A percentile compares a stretch with the other conserved stretches of the same genome.
Conservation (phyloP, 2,888 invertebrate genomes). For the Ornithoptera alexandrae region DNA sequence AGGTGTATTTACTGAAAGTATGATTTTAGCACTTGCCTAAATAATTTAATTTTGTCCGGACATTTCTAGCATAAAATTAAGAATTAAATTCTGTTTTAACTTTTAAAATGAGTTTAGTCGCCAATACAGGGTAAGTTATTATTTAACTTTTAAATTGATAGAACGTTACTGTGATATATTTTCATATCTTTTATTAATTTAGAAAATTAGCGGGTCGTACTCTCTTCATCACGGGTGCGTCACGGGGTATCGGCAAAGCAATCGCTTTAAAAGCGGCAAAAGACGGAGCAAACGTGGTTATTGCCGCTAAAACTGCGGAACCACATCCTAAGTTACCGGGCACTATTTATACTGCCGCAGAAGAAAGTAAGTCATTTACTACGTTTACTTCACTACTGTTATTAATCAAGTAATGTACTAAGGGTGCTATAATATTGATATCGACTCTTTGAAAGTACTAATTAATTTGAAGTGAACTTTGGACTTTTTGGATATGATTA, state of each 20-base stretch:
- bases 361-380: slow-evolving; percentile 85
- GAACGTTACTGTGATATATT: slow-evolving; percentile 19
- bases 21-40: too few relatives aligned
- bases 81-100: too few relatives aligned
- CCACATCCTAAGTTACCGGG: slow-evolving; percentile 95
- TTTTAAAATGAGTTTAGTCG: too few relatives aligned
- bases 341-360: slow-evolving; percentile 93
- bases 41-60: too few relatives aligned
- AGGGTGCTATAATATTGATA: too few relatives aligned
- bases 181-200: slow-evolving; percentile 33
- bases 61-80: too few relatives aligned
- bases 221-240: slow-evolving; percentile 96
- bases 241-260: slow-evolving; percentile 96
- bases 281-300: slow-evolving; percentile 94
- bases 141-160: slow-evolving; percentile 16
- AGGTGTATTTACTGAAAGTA: too few relatives aligned
- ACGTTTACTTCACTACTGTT: too few relatives aligned
- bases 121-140: slow-evolving; percentile 53
- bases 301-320: slow-evolving; percentile 95
- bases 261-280: slow-evolving; percentile 95
- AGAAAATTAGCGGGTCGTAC: slow-evolving; percentile 90
- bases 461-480: too few relatives aligned
- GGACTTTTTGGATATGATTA: too few relatives aligned
- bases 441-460: too few relatives aligned
- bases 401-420: too few relatives aligned